A percentile compares a stretch with the other conserved stretches of the same genome.
These are phyloP conservation scores for Aspidiotus rigidus DNA, from an alignment of 2,888 invertebrate genomes.

Conservation along the genomic window DNA sequence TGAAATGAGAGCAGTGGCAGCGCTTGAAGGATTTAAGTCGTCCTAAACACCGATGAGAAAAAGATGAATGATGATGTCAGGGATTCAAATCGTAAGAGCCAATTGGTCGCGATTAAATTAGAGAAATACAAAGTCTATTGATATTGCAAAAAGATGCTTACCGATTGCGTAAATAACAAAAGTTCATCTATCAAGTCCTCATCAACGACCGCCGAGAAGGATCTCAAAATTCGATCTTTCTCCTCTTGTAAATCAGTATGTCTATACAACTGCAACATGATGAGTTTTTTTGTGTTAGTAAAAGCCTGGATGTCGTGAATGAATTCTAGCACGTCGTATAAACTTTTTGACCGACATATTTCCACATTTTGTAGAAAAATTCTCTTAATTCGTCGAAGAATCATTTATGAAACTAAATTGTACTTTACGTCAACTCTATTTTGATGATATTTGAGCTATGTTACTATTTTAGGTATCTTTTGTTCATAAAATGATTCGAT, in stretches of 20 bases:
- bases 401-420: no score
- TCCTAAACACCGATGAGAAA: conserved; percentile 48
- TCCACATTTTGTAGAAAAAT: no score
- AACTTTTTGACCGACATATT: no score
- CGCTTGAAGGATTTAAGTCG: conserved; percentile 84
- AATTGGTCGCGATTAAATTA: neutral
- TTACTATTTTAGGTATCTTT: no score
- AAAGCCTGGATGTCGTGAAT: no score
- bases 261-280: conserved; percentile 54
- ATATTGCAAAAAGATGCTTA: conserved; percentile 44
- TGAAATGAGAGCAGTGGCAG: conserved; percentile 78
- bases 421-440: no score
- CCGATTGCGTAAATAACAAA: conserved; percentile 71
- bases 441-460: no score
- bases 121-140: conserved; percentile 2
- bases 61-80: neutral
- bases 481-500: no score
- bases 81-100: neutral
- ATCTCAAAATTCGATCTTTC: conserved; percentile 77
- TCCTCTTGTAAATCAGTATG: conserved; percentile 85
- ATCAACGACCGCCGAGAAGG: conserved; percentile 71
- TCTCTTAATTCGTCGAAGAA: no score
- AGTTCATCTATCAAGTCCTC: conserved; percentile 61
- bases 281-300: no score
- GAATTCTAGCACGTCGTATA: no score